These are phyloP conservation scores for Chelon labrosus DNA, from an alignment of 2,797 vertebrate genomes.

Conservation along the genomic window DNA sequence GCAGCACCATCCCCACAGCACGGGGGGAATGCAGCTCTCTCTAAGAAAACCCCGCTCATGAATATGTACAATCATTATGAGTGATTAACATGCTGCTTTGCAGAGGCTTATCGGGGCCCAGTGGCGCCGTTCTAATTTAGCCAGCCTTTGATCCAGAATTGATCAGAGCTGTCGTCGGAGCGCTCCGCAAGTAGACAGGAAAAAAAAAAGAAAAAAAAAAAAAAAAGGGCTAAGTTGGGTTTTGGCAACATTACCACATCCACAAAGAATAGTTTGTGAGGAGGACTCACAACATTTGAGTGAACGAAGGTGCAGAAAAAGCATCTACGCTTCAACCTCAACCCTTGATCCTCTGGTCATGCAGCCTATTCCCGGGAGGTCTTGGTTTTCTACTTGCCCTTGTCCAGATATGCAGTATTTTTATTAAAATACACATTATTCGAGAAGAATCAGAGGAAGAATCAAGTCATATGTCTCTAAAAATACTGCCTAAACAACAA, in stretches of 20 bases:
- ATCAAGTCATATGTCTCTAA: background rate
- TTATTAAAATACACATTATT: slow-evolving; percentile 5
- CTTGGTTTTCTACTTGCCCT: slow-evolving; percentile 3
- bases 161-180: slow-evolving; percentile 73
- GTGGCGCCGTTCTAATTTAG: slow-evolving; percentile 79
- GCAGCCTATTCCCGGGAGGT: slow-evolving; percentile 21
- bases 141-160: slow-evolving; percentile 81
- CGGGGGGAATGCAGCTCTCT: slow-evolving; percentile 63
- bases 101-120: slow-evolving; percentile 75
- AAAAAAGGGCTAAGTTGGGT: slow-evolving; percentile 40
- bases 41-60: slow-evolving; percentile 74
- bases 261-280: slow-evolving; percentile 30
- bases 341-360: slow-evolving; percentile 6
- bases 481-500: background rate
- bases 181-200: slow-evolving; percentile 60
- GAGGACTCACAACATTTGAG: slow-evolving; percentile 16
- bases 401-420: slow-evolving; percentile 23
- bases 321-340: slow-evolving; percentile 16
- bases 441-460: background rate
- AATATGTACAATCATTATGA: slow-evolving; percentile 85
- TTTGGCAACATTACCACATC: slow-evolving; percentile 34
- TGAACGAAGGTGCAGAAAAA: slow-evolving; percentile 22
- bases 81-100: slow-evolving; percentile 85
- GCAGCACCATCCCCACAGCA: slow-evolving; percentile 60
- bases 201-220: slow-evolving; percentile 70